These are phyloP conservation scores for Daubentonia madagascariensis DNA, from an alignment of 2,113 vertebrate species.

Conservation along the genomic window DNA sequence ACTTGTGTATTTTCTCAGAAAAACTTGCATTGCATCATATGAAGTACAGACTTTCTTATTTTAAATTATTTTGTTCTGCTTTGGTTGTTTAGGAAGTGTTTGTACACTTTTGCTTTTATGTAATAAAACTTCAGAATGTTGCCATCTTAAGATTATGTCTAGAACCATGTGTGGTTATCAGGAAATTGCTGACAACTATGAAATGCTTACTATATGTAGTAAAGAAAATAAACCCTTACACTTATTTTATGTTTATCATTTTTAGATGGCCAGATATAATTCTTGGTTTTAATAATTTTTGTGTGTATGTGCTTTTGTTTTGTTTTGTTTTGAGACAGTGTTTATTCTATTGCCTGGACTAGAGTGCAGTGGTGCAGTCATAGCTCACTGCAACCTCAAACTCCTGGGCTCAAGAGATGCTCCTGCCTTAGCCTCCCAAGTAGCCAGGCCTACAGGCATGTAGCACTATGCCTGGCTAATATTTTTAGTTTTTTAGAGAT, in stretches of 20 bases:
- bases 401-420: too few relatives aligned
- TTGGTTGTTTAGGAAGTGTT: conserved; percentile 55
- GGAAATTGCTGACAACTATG: conserved; percentile 50
- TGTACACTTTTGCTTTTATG: conserved; percentile 39
- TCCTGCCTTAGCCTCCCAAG: too few relatives aligned
- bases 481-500: too few relatives aligned
- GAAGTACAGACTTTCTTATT: conserved; percentile 68
- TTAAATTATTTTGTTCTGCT: conserved; percentile 66
- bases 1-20: conserved; percentile 38
- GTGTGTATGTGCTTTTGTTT: conserved; percentile 1
- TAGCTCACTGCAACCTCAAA: too few relatives aligned
- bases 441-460: too few relatives aligned
- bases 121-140: conserved; percentile 54
- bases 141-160: conserved; percentile 14
- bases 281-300: conserved; percentile 42
- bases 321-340: background rate
- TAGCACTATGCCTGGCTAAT: too few relatives aligned
- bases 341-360: too few relatives aligned
- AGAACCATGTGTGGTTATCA: conserved; percentile 29
- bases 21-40: conserved; percentile 43
- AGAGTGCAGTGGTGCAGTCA: too few relatives aligned
- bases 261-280: conserved; percentile 25
- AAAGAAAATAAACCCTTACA: conserved; percentile 10
- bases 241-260: conserved; percentile 25
- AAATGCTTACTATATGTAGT: background rate